Evolutionary conservation across 1,140 invertebrate species (phyloP), one percentile per base, ranked within the genome.

Genomic region (Acromyrmex heyeri): DNA sequence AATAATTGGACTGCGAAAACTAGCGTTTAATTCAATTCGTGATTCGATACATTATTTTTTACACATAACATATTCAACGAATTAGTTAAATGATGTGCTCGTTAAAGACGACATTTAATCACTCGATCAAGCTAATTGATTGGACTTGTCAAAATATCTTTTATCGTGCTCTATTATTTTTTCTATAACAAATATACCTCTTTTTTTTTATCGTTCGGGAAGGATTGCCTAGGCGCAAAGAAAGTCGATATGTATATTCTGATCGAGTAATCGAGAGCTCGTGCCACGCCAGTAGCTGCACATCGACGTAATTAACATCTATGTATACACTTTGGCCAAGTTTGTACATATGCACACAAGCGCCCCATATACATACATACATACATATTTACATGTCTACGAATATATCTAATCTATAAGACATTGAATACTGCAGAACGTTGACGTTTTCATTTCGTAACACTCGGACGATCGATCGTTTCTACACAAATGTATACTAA

Each of bases 251-350:
- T 83, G 79, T 83, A 83, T 83, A 24, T 59, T 83, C 18, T 61
- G 69, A 61, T 61, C 79, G 38, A 75, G 27, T 61, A 1, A 83
- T 75, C 69, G 55, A 73, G 69, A 62, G 38, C 30, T 72, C 78
- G 48, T 24, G 77, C 14, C 53, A 24, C 21, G 67, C 69, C 55
- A 38, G 59, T 57, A 57, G 67, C 57, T 57, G 67, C 38, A 83
- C 69, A 83, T 69, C 53, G 61, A 82, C 67, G 18, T 50, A 82
- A 82, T 82, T 82, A 82, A 82, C 69, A 83, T 83, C 27, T 83
- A 75, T 62, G 48, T 81, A 69, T 82, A 83, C 57, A 62, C 57
- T 75, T 75, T 75, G 55, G 64, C 78, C 69, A 50, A 48, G 34
- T 83, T 83, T 83, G 69, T 75, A 83, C 79, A 83, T 73, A 61